phyloP scores from a whole-genome alignment of 2,888 invertebrate genomes.

The Thymelicus acteon region DNA sequence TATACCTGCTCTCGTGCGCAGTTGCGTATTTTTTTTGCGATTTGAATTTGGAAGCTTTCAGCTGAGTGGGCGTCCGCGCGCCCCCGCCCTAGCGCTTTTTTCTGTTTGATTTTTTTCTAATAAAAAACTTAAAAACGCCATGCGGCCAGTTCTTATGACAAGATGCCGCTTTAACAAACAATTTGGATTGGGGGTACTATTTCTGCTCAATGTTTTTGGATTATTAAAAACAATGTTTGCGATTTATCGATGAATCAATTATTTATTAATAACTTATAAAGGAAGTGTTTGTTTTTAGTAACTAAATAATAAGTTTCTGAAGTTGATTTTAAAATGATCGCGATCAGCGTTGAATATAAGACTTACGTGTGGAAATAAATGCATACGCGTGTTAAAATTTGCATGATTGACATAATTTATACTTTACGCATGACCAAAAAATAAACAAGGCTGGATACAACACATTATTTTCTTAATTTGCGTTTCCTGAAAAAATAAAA shows the following conservation, averaged over 20 bases:
- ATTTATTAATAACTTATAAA: too few relatives aligned
- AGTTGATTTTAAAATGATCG: neutral
- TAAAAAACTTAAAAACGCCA: conserved; percentile 61
- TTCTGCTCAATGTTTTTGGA: conserved; percentile 8
- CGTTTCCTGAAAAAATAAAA: conserved; percentile 10
- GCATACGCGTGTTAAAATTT: conserved; percentile 40
- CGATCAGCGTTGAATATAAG: neutral
- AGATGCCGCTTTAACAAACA: conserved; percentile 8
- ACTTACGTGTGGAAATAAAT: neutral
- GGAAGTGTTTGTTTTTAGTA: too few relatives aligned
- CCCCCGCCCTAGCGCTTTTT: conserved; percentile 71
- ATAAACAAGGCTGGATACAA: neutral
- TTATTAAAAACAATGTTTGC: neutral
- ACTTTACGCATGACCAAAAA: conserved; percentile 18
- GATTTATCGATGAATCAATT: too few relatives aligned
- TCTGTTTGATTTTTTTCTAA: conserved; percentile 51
- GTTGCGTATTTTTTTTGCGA: conserved; percentile 80
- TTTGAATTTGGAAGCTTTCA: conserved; percentile 83
- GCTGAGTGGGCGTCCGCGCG: conserved; percentile 74
- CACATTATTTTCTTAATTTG: conserved; percentile 8
- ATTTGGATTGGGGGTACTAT: conserved; percentile 4
- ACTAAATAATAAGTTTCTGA: neutral
- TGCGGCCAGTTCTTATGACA: conserved; percentile 52
- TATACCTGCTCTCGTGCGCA: conserved; percentile 73
- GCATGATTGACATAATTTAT: conserved; percentile 14